phyloP scores from a whole-genome alignment of 2,888 invertebrate species.

The Tuta absoluta region DNA sequence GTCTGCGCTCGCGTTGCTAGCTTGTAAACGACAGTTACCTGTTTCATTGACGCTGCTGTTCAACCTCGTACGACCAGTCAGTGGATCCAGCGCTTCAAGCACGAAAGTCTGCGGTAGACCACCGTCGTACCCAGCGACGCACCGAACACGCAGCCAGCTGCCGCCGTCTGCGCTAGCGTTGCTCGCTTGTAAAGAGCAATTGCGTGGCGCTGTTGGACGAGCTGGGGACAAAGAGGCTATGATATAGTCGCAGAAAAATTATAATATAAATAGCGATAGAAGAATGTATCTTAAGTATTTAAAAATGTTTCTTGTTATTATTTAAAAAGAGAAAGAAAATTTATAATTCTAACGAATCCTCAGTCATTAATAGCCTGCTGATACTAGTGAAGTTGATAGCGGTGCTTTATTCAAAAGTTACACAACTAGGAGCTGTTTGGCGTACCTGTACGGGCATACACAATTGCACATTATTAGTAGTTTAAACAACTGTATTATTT shows the following conservation, averaged over 20 bases:
- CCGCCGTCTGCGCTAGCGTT: slow-evolving; percentile 70
- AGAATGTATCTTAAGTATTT: no score
- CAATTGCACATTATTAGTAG: no score
- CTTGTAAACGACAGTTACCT: slow-evolving; percentile 44
- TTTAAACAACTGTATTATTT: no score
- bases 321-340: no score
- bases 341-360: no score
- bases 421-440: no score
- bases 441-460: no score
- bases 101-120: slow-evolving; percentile 92
- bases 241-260: neutral
- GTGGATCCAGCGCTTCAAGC: slow-evolving; percentile 90
- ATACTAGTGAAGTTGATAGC: no score
- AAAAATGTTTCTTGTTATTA: no score
- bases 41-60: slow-evolving; percentile 84
- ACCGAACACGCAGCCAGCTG: slow-evolving; percentile 87
- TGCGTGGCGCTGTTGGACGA: slow-evolving; percentile 90
- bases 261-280: no score
- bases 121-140: slow-evolving; percentile 93
- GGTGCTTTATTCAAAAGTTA: no score
- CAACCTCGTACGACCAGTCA: slow-evolving; percentile 85
- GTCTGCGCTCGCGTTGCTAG: slow-evolving; percentile 67
- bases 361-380: no score
- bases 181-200: slow-evolving; percentile 90
- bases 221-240: slow-evolving; percentile 66